Evolutionary conservation across 2,888 invertebrate genomes (phyloP).

Genomic region (Steromphala cineraria): DNA sequence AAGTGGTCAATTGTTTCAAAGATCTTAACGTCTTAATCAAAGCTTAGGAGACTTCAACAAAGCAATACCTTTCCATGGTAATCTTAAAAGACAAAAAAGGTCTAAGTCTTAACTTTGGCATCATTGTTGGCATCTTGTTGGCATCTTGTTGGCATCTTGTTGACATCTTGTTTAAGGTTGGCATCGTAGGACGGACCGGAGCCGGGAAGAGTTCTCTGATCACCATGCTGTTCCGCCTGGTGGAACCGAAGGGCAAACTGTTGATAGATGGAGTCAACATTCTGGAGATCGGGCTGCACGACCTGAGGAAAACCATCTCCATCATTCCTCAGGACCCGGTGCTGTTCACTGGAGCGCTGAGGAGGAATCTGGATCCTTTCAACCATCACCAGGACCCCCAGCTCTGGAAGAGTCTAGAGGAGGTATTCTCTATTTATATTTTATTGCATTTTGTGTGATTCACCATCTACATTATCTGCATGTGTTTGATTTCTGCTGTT

Average conservation of each 20-base stretch:
- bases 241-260: conserved; percentile 86
- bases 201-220: conserved; percentile 82
- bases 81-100: too few species aligned
- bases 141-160: too few species aligned
- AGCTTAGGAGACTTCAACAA: too few species aligned
- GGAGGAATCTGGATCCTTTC: conserved; percentile 74
- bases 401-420: conserved; percentile 69
- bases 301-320: conserved; percentile 87
- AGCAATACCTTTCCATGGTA: too few species aligned
- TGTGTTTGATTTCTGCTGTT: too few species aligned
- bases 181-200: conserved; percentile 79
- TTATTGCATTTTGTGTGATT: too few species aligned
- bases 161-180: conserved; percentile 78
- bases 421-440: conserved; percentile 46
- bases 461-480: not conserved
- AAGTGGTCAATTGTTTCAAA: too few species aligned
- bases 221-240: conserved; percentile 87
- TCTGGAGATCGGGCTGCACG: conserved; percentile 82
- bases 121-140: too few species aligned
- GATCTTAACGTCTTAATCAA: too few species aligned
- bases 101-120: too few species aligned
- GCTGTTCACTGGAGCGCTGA: conserved; percentile 70
- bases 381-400: conserved; percentile 59
- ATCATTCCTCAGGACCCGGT: conserved; percentile 88
- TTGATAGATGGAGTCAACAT: conserved; percentile 84